Percentiles rank a stretch among this genome's conserved stretches.
Conservation (phyloP, 2,797 vertebrate genomes). For the Poecilia velifera region DNA sequence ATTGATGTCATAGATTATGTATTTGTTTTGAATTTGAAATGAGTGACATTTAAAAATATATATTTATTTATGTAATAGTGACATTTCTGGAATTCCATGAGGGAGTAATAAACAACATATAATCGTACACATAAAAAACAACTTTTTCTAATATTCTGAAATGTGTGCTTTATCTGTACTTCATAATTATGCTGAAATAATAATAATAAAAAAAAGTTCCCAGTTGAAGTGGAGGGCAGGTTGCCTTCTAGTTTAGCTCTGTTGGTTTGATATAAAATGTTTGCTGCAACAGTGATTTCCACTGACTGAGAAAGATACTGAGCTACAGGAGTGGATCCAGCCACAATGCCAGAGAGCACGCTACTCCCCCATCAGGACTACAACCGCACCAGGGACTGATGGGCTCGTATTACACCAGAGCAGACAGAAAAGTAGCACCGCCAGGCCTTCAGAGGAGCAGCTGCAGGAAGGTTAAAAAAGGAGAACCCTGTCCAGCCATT, state of each 20-base stretch:
- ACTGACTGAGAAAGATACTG: constrained; percentile 33
- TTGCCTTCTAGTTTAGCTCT: constrained; percentile 29
- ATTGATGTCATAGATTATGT: background rate
- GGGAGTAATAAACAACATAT: constrained; percentile 52
- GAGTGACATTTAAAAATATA: background rate
- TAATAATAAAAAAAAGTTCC: constrained; percentile 3
- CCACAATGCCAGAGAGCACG: constrained; percentile 54
- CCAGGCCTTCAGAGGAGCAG: constrained; percentile 51
- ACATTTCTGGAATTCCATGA: constrained; percentile 29
- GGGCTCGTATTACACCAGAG: constrained; percentile 41
- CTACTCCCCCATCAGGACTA: constrained; percentile 53
- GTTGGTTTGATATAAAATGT: constrained; percentile 26
- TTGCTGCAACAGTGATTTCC: constrained; percentile 28
- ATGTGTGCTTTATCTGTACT: constrained; percentile 50
- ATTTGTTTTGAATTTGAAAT: background rate
- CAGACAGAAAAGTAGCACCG: constrained; percentile 53
- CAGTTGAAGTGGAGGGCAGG: background rate
- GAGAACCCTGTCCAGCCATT: constrained; percentile 28
- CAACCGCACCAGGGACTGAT: constrained; percentile 15
- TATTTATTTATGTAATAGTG: constrained; percentile 5
- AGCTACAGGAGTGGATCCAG: constrained; percentile 69
- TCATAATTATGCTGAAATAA: constrained; percentile 18
- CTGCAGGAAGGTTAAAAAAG: constrained; percentile 27
- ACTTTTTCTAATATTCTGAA: constrained; percentile 12
- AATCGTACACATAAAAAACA: constrained; percentile 18